A percentile compares a stretch with the other conserved stretches of the same genome.
Conservation (phyloP, 2,797 vertebrate species). For the Sandelia bainsii region DNA sequence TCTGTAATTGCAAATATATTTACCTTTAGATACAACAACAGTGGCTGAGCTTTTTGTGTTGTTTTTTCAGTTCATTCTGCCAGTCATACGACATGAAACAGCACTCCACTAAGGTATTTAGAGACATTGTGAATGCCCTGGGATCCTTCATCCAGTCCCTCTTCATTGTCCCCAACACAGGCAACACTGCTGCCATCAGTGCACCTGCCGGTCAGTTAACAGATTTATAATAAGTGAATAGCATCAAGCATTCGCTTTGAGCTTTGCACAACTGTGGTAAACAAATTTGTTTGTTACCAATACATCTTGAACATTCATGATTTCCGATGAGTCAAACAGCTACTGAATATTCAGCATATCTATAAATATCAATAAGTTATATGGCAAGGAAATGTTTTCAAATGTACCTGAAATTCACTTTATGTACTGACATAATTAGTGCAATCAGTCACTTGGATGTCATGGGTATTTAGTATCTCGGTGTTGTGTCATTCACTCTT, state of each 20-base stretch:
- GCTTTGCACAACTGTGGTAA: background rate
- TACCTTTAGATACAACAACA: conserved; percentile 2
- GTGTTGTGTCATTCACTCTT: background rate
- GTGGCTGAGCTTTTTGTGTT: background rate
- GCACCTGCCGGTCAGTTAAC: conserved; percentile 88
- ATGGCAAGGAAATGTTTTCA: background rate
- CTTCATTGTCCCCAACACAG: conserved; percentile 91
- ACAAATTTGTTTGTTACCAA: background rate
- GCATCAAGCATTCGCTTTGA: background rate
- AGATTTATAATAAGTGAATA: background rate
- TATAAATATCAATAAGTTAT: background rate
- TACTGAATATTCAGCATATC: background rate
- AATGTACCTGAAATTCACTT: background rate
- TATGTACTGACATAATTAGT: no score
- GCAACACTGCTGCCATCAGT: conserved; percentile 82
- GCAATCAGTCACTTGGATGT: background rate
- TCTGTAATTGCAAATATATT: conserved; percentile 10
- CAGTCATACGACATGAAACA: conserved; percentile 99
- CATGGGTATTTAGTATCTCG: background rate
- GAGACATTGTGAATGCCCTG: conserved; percentile 97
- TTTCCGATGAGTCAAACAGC: background rate
- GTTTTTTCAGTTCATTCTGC: conserved; percentile 91
- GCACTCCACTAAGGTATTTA: conserved; percentile 98
- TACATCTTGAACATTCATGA: background rate
- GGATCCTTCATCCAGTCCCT: conserved; percentile 99